Base-by-base conservation (phyloP, 2,888 invertebrate species). In the Oxytorus armatus region DNA sequence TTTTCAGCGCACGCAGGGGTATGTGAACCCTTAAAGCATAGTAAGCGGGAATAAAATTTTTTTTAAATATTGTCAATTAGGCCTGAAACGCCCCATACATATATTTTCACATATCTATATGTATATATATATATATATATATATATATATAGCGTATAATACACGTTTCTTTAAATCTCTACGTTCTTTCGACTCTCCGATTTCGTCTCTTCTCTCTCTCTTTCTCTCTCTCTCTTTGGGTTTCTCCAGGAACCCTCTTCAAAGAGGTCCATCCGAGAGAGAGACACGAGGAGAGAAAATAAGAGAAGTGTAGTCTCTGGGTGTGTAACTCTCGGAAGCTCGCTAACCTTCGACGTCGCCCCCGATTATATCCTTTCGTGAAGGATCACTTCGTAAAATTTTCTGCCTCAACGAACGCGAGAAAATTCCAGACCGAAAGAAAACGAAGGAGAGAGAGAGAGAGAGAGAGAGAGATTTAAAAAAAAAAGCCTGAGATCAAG, bases 301-400 rank as follows among this genome's bases (percentile, higher is more conserved):
- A n/a, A n/a, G n/a, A n/a, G n/a, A 23, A 59, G 47, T 47, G 44
- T 18, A 47, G 47, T 33, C 4, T 53, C 14, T 57, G 36, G n/a
- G n/a, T 55, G 53, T 63, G 29, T 61, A 42, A 65, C 53, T 44
- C 72, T 53, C 66, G 18, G 53, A 68, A 61, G 72, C 72, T 78
- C 68, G 72, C 66, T 69, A 76, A 69, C 47, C 68, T 75, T 57
- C 61, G 69, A 78, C 77, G 79, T 80, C 79, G 74, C 61, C 51
- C 77, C 51, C 79, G 79, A 80, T 83, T 78, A 82, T 73, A 73
- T 81, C 59, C 55, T 75, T 65, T 66, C 53, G 57, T 72, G 59
- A 72, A 65, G 65, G 44, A 61, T 70, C 23, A 44, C 49, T 47
- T 65, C 44, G 57, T 65, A 53, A 59, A 75, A 77, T 77, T 72